Evolutionary conservation across 2,113 vertebrate genomes (phyloP).

Genomic region (Cyphomyrus plagiostoma): DNA sequence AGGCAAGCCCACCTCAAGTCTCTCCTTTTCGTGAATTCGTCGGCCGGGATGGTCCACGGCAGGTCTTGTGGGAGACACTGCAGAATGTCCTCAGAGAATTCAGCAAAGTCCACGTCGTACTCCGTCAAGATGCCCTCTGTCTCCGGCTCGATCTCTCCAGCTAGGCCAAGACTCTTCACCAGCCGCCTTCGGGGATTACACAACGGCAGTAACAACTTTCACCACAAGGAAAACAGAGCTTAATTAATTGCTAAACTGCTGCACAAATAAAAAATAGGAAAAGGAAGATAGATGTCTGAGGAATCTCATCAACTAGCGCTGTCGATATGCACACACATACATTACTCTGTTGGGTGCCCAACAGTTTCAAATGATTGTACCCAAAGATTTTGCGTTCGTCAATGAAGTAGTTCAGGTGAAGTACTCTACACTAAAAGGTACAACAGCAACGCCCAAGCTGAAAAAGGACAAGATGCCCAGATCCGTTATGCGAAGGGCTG

Average conservation of each 20-base stretch:
- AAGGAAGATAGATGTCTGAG: neutral
- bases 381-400: neutral
- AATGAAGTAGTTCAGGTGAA: neutral
- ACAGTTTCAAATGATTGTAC: neutral
- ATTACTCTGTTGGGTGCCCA: neutral
- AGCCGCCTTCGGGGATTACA: conserved; percentile 61
- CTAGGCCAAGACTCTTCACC: conserved; percentile 84
- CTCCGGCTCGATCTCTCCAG: conserved; percentile 92
- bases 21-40: conserved; percentile 71
- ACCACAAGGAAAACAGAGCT: neutral
- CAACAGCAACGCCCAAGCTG: neutral
- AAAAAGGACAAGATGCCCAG: neutral
- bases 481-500: neutral
- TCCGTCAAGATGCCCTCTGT: conserved; percentile 89
- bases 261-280: neutral
- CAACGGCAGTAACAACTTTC: neutral
- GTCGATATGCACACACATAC: neutral
- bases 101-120: conserved; percentile 86
- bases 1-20: conserved; percentile 76
- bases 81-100: conserved; percentile 77
- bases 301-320: neutral
- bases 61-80: conserved; percentile 75
- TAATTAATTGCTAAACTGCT: neutral
- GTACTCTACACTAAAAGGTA: neutral
- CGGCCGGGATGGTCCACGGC: conserved; percentile 78